Base-by-base conservation (phyloP, 2,797 vertebrate species). In the Galagoides demidoff region DNA sequence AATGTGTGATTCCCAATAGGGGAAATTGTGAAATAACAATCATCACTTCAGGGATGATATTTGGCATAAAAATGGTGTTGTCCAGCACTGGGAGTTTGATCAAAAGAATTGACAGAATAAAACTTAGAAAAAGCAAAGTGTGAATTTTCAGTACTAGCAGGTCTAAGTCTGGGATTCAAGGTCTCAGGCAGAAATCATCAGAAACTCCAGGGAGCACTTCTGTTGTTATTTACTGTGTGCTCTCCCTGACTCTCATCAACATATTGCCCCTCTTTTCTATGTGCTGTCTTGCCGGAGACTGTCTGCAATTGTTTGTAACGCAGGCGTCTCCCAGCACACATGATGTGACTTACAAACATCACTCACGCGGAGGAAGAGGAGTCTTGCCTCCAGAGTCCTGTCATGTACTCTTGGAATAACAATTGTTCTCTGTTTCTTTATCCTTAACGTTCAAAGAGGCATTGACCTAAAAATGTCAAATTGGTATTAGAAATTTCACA, bases 1-100 rank as follows among this genome's bases (percentile, higher is more conserved):
- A 82, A 94, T 73, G 73, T 85, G 74, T 91, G 49, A 92, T 19
- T n/a, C 29, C 23, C 31, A 81, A 63, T 31, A 39, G 63, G 76
- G 25, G 63, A 93, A 82, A n/a, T n/a, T 95, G 95, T 82, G 81
- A 95, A 93, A 84, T 87, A 87, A 66, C 25, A 90, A 77, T 83
- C 81, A 82, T 85, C 68, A 49, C 85, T 88, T 88, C 43, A 11
- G 13, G 22, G 22, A 64, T 74, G 49, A 23, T 76, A 71, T 45
- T 34, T 92, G 85, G 6, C 66, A 52, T 57, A 55, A 59, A 16
- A n/a, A 70, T 68, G 12, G 43, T 82, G 64, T 22, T 76, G 73
- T 79, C 81, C 61, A 55, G 59, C 66, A 16, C 87, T 92, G 94
- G 45, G 85, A 90, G 31, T 90, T 85, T 61, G 71, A 94, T 83